A percentile compares a stretch with the other conserved stretches of the same genome.
Conservation (phyloP, 2,113 vertebrate genomes). For the Ammodramus savannarum region DNA sequence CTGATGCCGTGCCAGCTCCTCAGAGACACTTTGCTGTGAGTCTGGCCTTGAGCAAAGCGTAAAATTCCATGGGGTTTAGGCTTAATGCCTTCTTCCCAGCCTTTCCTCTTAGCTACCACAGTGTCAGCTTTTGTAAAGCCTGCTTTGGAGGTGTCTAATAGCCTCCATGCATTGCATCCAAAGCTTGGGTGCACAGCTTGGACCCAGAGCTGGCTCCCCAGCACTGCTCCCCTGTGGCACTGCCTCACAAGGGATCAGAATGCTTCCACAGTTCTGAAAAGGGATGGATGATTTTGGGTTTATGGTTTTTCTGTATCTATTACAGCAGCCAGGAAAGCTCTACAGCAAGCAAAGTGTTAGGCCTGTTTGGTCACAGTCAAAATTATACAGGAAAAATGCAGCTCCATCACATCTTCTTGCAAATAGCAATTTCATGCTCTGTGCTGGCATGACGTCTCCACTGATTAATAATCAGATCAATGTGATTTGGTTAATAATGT, state of each 20-base stretch:
- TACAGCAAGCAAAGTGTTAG: neutral
- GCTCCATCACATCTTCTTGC: neutral
- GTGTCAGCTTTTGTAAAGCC: neutral
- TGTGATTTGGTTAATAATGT: neutral
- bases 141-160: neutral
- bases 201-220: neutral
- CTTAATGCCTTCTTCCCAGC: conserved; percentile 18
- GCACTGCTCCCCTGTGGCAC: neutral
- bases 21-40: neutral
- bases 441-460: neutral
- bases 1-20: neutral
- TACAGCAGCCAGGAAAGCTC: neutral
- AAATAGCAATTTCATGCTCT: neutral
- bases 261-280: neutral
- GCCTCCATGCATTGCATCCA: rapidly evolving
- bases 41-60: neutral
- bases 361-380: neutral
- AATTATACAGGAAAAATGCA: neutral
- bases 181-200: neutral
- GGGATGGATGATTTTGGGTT: neutral
- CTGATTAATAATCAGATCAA: neutral
- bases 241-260: neutral
- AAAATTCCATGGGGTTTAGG: conserved; percentile 2
- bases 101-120: neutral
- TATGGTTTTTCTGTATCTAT: neutral